phyloP scores from a whole-genome alignment of 2,888 invertebrate species.

The Lasioglossum villosulum region DNA sequence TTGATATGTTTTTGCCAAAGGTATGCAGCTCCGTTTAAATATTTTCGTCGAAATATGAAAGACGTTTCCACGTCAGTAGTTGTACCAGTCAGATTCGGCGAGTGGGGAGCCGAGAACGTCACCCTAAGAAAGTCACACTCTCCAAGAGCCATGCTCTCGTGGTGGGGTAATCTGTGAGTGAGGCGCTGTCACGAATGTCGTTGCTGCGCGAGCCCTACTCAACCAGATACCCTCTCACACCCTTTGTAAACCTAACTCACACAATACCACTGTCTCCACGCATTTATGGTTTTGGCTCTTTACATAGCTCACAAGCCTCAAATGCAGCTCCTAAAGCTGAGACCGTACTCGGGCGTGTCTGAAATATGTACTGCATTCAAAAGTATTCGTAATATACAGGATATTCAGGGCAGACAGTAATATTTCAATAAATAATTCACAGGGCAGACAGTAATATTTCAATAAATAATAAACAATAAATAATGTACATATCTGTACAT shows the following conservation, averaged over 20 bases:
- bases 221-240: background rate
- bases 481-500: too few relatives aligned
- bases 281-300: slow-evolving; percentile 9
- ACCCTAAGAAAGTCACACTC: slow-evolving; percentile 5
- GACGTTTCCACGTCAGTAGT: background rate
- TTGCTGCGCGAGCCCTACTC: background rate
- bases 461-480: too few relatives aligned
- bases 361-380: background rate
- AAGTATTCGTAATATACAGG: background rate
- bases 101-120: background rate
- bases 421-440: background rate
- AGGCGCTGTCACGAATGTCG: slow-evolving; percentile 8
- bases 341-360: background rate
- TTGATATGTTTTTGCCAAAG: background rate
- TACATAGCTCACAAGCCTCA: background rate
- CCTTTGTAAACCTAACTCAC: slow-evolving; percentile 5
- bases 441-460: too few relatives aligned
- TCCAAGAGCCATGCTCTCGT: background rate
- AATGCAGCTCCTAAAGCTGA: background rate
- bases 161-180: slow-evolving; percentile 3
- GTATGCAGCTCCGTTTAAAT: background rate
- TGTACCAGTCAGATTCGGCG: background rate
- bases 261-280: slow-evolving; percentile 7
- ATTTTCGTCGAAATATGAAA: background rate
- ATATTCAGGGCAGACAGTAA: background rate